Base-by-base conservation (phyloP, 2,797 vertebrate genomes). In the Lacerta agilis region DNA sequence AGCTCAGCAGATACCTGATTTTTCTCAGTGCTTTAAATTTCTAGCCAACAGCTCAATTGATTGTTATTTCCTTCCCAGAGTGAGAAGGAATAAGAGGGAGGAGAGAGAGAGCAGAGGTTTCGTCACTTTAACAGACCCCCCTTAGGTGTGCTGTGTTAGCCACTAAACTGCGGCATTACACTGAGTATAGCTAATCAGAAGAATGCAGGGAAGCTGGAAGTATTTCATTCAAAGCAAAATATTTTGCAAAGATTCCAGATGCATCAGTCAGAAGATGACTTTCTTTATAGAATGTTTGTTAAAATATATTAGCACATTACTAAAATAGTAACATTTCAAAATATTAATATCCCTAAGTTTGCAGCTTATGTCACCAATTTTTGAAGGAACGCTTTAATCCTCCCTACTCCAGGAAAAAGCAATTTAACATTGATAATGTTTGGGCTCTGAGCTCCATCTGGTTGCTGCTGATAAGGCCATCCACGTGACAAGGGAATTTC, bases 351-450 rank as follows among this genome's bases (percentile, higher is more conserved):
- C 95, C 96, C 71, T 93, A 96, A 96, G 82, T 96, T 95, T 97
- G 96, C 95, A 95, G 96, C 95, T 97, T 97, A 96, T 97, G 96
- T 96, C 95, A 96, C 96, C 93, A 94, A 95, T 96, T 97, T 96
- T 93, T 94, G 92, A 96, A 97, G 97, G 95, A 97, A 97, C 95
- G 96, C 96, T 97, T 97, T 98, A 98, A 98, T 98, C 97, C 97
- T 96, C 94, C 95, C 96, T 96, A 96, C 97, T 97, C 94, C 64
- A 38, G 83, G 91, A 95, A 95, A 97, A 97, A 95, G 97, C 97
- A 98, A 98, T 98, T 99, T 99, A 98, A 98, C 97, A 97, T 93
- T 98, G 98, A 98, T 98, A 98, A 98, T 97, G 97, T 97, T 97
- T 96, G 97, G 94, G 97, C 96, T 95, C 96, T 97, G 97, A 97